phyloP scores from a whole-genome alignment of 1,140 invertebrate species.

The Aphelinus atriplicis region DNA sequence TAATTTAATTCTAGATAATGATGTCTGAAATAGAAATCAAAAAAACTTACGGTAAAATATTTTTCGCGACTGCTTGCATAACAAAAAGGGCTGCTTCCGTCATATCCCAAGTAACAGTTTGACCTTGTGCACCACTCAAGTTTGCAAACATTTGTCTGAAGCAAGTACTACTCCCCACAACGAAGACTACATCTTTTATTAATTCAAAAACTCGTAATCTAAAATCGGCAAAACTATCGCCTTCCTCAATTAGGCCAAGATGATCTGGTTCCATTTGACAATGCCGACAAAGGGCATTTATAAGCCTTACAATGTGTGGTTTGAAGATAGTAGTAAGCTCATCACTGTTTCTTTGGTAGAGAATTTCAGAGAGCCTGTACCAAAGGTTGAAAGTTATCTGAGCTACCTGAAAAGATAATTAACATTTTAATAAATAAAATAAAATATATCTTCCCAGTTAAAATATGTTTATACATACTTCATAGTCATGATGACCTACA shows the following conservation, averaged over 20 bases:
- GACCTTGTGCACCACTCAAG: slow-evolving; percentile 61
- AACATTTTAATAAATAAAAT: slow-evolving; percentile 5
- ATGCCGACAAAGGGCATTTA: slow-evolving; percentile 84
- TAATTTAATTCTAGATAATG: slow-evolving; percentile 13
- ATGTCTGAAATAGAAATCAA: slow-evolving; percentile 4
- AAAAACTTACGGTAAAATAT: slow-evolving; percentile 89
- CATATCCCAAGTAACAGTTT: slow-evolving; percentile 79
- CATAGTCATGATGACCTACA: slow-evolving; percentile 97
- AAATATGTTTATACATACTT: slow-evolving; percentile 66
- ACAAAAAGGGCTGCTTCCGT: slow-evolving; percentile 95
- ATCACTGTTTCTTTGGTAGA: slow-evolving; percentile 89
- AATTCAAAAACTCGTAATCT: slow-evolving; percentile 89
- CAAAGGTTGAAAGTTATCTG: slow-evolving; percentile 98
- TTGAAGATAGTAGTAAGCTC: slow-evolving; percentile 82
- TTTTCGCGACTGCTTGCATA: slow-evolving; percentile 95
- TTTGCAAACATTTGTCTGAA: slow-evolving; percentile 91
- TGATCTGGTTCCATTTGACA: slow-evolving; percentile 92
- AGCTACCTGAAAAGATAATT: slow-evolving; percentile 76
- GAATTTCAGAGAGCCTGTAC: slow-evolving; percentile 93
- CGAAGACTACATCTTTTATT: slow-evolving; percentile 97
- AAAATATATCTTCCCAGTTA: slow-evolving; percentile 21
- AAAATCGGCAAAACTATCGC: slow-evolving; percentile 80
- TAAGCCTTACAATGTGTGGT: slow-evolving; percentile 90
- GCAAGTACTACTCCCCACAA: slow-evolving; percentile 91
- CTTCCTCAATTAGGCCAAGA: slow-evolving; percentile 87